Evolutionary conservation across 2,797 vertebrate species (phyloP).

Genomic region (Trichosurus vulpecula): DNA sequence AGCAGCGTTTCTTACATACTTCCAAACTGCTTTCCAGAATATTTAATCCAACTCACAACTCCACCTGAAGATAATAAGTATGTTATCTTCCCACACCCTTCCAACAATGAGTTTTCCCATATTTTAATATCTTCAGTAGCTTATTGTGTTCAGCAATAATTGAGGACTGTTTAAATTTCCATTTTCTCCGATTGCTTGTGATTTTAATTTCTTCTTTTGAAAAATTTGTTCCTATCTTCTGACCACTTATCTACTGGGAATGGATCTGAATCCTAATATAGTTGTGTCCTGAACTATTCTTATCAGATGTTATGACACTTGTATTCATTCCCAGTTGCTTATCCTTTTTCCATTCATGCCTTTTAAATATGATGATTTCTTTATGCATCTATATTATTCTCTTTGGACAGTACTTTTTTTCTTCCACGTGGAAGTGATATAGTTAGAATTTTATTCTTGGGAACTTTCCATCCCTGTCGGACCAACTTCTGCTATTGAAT

Average conservation of each 20-base stretch:
- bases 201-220: neutral
- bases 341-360: neutral
- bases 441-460: neutral
- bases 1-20: neutral
- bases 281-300: neutral
- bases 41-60: neutral
- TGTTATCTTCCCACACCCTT: neutral
- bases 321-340: neutral
- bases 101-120: neutral
- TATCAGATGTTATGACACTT: neutral
- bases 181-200: neutral
- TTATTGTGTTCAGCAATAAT: neutral
- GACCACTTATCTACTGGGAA: neutral
- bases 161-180: neutral
- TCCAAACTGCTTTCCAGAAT: neutral
- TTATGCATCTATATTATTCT: neutral
- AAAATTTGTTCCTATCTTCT: neutral
- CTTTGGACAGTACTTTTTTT: neutral
- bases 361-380: neutral
- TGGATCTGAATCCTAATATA: neutral
- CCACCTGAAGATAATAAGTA: neutral
- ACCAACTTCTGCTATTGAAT: neutral
- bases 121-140: neutral
- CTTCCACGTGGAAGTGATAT: neutral
- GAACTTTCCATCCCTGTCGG: neutral